These are phyloP conservation scores for Glaucidium brasilianum DNA, from an alignment of 2,113 vertebrate genomes.

Conservation along the genomic window DNA sequence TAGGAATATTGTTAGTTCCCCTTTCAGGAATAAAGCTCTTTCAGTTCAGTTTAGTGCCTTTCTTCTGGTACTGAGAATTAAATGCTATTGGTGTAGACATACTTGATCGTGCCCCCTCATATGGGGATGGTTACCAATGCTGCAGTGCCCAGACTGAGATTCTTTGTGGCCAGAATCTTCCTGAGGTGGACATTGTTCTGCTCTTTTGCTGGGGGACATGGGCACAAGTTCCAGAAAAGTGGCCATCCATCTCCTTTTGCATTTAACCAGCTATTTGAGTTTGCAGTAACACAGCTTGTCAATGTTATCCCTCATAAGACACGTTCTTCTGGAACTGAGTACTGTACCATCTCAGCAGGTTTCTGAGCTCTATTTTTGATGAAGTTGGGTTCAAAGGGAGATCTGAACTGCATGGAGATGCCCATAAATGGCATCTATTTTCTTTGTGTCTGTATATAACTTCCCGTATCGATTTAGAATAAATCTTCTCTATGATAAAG, in stretches of 20 bases:
- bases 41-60: not conserved
- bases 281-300: not conserved
- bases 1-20: not conserved
- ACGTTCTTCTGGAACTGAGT: not conserved
- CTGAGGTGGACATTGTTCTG: accelerated
- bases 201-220: not conserved
- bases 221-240: not conserved
- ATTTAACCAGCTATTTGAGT: not conserved
- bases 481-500: not conserved
- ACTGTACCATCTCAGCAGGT: not conserved
- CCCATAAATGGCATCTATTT: not conserved
- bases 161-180: not conserved
- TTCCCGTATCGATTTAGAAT: accelerated
- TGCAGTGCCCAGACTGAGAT: not conserved
- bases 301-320: not conserved
- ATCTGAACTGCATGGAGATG: not conserved
- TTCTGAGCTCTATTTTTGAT: not conserved
- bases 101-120: not conserved
- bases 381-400: not conserved
- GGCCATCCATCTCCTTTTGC: not conserved
- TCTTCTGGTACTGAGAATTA: not conserved
- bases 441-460: not conserved
- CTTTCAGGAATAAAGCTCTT: not conserved
- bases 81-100: accelerated
- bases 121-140: not conserved